phyloP scores from a whole-genome alignment of 2,797 vertebrate genomes.

The Tachyglossus aculeatus region DNA sequence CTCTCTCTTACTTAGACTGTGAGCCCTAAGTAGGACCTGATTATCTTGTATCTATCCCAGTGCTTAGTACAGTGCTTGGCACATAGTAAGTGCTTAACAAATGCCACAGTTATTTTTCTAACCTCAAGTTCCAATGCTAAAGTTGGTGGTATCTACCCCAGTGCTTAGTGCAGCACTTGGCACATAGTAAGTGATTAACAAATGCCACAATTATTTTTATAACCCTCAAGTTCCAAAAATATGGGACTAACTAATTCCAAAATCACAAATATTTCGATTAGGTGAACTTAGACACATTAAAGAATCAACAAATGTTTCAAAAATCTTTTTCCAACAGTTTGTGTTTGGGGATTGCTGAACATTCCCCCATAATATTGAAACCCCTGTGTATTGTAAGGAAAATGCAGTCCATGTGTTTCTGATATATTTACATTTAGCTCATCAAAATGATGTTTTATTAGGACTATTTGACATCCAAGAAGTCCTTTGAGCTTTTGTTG shows the following conservation, averaged over 20 bases:
- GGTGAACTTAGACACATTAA: background rate
- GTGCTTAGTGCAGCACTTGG: too few species aligned
- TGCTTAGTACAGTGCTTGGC: too few species aligned
- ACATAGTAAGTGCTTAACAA: too few species aligned
- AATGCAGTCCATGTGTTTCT: background rate
- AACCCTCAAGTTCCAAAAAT: background rate
- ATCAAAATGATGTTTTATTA: background rate
- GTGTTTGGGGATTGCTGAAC: too few species aligned
- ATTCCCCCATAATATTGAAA: background rate
- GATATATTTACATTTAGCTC: accelerated
- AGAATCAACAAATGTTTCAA: too few species aligned
- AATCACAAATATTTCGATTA: background rate
- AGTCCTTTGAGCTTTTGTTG: background rate
- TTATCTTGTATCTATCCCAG: too few species aligned
- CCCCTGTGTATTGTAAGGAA: background rate
- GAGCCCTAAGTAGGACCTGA: too few species aligned
- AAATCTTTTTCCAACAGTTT: background rate
- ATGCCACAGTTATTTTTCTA: too few species aligned
- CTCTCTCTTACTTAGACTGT: too few species aligned
- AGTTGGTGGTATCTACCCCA: too few species aligned
- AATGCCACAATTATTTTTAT: background rate
- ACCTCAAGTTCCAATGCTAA: too few species aligned
- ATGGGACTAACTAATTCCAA: background rate
- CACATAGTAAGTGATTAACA: too few species aligned
- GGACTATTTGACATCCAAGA: background rate